These are phyloP conservation scores for Acinonyx jubatus DNA, from an alignment of 2,113 vertebrate genomes.

Conservation along the genomic window DNA sequence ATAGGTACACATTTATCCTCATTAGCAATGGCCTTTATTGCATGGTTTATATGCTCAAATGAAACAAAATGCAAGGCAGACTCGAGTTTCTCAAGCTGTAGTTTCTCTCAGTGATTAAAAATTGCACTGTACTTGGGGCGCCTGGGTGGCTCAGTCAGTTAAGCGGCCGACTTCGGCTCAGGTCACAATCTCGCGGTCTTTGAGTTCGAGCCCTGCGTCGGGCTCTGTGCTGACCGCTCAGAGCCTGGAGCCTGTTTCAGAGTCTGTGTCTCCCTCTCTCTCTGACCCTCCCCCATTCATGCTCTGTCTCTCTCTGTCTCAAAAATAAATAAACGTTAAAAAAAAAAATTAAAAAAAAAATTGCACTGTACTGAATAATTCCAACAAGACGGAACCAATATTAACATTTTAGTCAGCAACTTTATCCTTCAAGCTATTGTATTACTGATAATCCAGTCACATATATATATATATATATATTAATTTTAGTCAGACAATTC, in stretches of 20 bases:
- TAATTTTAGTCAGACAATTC: background rate
- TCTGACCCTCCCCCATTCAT: no score
- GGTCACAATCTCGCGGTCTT: no score
- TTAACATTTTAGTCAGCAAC: constrained; percentile 16
- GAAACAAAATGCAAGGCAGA: constrained; percentile 2
- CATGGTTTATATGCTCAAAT: constrained; percentile 26
- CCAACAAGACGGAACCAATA: constrained; percentile 11
- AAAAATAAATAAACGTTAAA: no score
- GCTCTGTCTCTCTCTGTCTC: no score
- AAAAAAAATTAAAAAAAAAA: no score
- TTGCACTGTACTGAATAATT: background rate
- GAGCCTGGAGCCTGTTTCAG: no score
- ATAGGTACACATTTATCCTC: background rate
- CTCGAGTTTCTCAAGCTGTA: constrained; percentile 50
- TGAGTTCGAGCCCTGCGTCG: no score
- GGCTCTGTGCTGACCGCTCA: no score
- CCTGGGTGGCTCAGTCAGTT: no score
- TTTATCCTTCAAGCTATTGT: constrained; percentile 13
- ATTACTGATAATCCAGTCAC: background rate
- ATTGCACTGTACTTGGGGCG: constrained; percentile 21
- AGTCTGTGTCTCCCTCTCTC: no score
- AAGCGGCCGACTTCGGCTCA: no score
- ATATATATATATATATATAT: background rate
- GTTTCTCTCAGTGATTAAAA: background rate
- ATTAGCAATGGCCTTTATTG: background rate